Evolutionary conservation across 2,888 invertebrate species (phyloP).

Genomic region (Halictus ligatus): DNA sequence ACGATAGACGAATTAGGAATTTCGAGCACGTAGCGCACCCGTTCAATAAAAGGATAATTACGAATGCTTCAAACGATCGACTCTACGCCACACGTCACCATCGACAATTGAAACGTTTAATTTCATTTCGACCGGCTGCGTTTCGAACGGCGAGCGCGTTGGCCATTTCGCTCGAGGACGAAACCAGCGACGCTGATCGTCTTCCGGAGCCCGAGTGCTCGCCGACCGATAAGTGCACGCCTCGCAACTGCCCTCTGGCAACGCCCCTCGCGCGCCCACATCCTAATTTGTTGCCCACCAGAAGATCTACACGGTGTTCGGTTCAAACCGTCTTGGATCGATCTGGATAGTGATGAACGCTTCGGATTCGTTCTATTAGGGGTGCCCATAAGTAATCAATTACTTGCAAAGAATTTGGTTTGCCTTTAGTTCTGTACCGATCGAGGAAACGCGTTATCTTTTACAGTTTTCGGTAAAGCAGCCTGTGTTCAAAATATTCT

Average conservation of each 20-base stretch:
- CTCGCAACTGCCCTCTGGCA: not conserved
- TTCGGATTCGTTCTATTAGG: not conserved
- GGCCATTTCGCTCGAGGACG: not conserved
- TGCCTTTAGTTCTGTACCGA: too few relatives aligned
- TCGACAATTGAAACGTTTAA: constrained; percentile 3
- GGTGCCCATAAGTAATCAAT: too few relatives aligned
- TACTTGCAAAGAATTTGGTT: too few relatives aligned
- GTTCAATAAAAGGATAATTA: constrained; percentile 27
- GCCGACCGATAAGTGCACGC: not conserved
- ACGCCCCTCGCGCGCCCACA: not conserved
- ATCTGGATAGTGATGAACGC: not conserved
- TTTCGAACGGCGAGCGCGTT: not conserved
- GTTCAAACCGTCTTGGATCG: not conserved
- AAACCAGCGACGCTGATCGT: not conserved
- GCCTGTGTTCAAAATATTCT: too few relatives aligned
- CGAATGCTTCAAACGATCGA: not conserved
- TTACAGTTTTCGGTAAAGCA: too few relatives aligned
- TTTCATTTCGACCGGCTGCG: not conserved
- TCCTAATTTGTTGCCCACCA: constrained; percentile 1
- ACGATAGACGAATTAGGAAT: constrained; percentile 22
- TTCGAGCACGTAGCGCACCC: constrained; percentile 7
- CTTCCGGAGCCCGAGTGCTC: not conserved
- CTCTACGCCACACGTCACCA: not conserved
- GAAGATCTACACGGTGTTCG: not conserved
- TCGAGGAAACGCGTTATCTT: too few relatives aligned